Percentiles rank a stretch among this genome's conserved stretches.
These are phyloP conservation scores for Tetraneura akinire DNA, from an alignment of 1,140 invertebrate genomes.

Conservation along the genomic window DNA sequence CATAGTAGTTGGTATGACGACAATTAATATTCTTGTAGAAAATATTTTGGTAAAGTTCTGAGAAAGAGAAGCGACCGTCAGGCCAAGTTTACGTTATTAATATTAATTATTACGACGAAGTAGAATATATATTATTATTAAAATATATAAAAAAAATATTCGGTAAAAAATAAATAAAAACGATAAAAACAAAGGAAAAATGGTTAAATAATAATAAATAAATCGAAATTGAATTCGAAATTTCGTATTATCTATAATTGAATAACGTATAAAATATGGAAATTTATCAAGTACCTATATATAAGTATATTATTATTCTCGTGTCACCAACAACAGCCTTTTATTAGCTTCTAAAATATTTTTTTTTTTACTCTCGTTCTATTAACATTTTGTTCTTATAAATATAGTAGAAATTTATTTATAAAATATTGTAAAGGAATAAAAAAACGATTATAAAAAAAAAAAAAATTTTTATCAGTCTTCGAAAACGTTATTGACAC, in stretches of 20 bases:
- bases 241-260: not conserved
- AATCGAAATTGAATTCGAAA: not conserved
- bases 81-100: constrained; percentile 1
- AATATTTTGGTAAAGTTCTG: not conserved
- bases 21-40: constrained; percentile 6
- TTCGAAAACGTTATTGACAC: not conserved
- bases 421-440: too few relatives aligned
- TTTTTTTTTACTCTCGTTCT: not conserved
- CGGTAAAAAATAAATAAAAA: not conserved
- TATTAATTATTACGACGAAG: constrained; percentile 1
- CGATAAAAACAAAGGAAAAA: not conserved
- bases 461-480: not conserved
- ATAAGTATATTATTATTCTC: constrained; percentile 1
- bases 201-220: not conserved
- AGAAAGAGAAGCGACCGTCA: not conserved
- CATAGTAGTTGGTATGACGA: not conserved
- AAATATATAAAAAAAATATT: not conserved
- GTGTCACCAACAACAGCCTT: not conserved
- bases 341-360: not conserved
- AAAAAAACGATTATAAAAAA: not conserved
- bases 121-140: not conserved
- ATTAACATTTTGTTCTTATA: too few relatives aligned
- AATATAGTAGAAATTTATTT: too few relatives aligned
- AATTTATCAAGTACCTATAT: not conserved
- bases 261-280: too few relatives aligned